Base-by-base conservation (phyloP, 2,888 invertebrate genomes). In the Eupithecia tripunctaria region DNA sequence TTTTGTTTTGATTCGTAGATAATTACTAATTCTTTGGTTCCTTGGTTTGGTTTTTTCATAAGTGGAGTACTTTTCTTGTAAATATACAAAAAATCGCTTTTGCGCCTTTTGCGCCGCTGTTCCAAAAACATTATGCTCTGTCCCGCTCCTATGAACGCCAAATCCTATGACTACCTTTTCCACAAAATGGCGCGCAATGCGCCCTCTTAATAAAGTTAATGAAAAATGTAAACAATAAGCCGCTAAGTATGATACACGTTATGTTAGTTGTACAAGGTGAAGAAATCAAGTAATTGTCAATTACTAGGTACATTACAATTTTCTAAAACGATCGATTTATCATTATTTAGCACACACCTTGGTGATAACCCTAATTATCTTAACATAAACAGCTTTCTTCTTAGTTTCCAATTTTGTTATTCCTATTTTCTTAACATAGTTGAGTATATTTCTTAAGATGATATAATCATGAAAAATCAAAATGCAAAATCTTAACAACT, bases 321-420 rank as follows among this genome's bases (percentile, higher is more conserved):
- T 67, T 47, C 12, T 67, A 15, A 67, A 36, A 65, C 38, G 8
- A 18, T 32, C 63, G 63, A 56, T 67, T 29, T 32, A 32, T 29
- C 36, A 14, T 51, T 51, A 67, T 36, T 29, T 32, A 67, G 67
- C 27, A 21, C 66, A 43, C 29, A 43, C 47, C 67, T 67, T 67
- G 47, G 10, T 5, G 47, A n/a, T 32, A 67, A 32, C 21, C 51
- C 32, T 36, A 67, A 67, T 67, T 67, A 67, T 38, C 36, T 38
- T 6, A 21, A 38, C 56, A 25, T 21, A 64, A 64, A 36, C 64
- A 38, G 15, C 38, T 41, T 64, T 38, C 64, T 64, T 64, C 38
- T 12, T 29, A 18, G 29, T 29, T 29, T 60, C 15, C 15, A 29
- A 6, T 18, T 29, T 18, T 29, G 29, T 60, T 60, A 12, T 56